Evolutionary conservation across 2,113 vertebrate genomes (phyloP).

Genomic region (Poeciliopsis occidentalis): DNA sequence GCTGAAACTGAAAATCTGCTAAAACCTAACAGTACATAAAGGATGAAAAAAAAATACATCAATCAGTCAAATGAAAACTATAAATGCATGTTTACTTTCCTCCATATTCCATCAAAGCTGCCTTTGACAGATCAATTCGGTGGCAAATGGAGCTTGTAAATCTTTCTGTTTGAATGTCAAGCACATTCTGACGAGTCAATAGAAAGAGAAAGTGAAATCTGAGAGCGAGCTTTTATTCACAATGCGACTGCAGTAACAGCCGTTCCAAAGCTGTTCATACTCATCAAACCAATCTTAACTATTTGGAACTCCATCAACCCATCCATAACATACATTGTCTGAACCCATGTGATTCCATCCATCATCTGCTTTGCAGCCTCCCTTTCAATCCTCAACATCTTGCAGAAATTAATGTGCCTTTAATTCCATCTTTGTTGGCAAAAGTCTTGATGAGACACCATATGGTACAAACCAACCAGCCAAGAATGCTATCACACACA

Average conservation of each 20-base stretch:
- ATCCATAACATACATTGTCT: background rate
- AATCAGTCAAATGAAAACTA: conserved; percentile 31
- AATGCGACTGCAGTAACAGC: conserved; percentile 1
- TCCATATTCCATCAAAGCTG: conserved; percentile 21
- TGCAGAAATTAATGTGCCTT: conserved; percentile 20
- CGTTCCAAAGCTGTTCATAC: background rate
- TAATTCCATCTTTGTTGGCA: conserved; percentile 2
- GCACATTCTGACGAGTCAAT: conserved; percentile 48
- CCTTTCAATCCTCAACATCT: conserved; percentile 3
- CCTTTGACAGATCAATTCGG: conserved; percentile 46
- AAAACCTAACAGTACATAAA: background rate
- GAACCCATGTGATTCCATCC: background rate
- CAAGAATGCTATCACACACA: fast-evolving
- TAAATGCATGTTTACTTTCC: conserved; percentile 2
- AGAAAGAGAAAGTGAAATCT: conserved; percentile 15
- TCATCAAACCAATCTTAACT: background rate
- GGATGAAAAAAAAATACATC: background rate
- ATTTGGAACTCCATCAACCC: background rate
- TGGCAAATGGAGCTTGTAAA: conserved; percentile 53
- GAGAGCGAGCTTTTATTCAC: conserved; percentile 4
- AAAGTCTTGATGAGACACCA: background rate
- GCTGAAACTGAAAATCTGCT: background rate
- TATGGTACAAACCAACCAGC: background rate
- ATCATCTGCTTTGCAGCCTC: background rate
- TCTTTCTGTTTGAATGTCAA: conserved; percentile 36